Base-by-base conservation (phyloP, 2,888 invertebrate genomes). In the Dicyrtomina minuta region DNA sequence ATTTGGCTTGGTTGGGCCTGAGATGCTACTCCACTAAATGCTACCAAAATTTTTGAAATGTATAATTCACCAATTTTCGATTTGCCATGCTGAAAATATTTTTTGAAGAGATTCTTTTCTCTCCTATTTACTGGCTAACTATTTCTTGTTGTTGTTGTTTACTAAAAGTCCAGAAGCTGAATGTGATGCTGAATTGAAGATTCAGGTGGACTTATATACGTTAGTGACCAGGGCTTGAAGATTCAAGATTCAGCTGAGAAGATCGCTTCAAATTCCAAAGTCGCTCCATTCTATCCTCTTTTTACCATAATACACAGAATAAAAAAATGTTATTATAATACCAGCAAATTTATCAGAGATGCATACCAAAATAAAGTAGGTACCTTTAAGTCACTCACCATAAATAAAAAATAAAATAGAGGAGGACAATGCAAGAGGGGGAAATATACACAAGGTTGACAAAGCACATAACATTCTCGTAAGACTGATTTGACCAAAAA, bases 31-130 rank as follows among this genome's bases (percentile, higher is more conserved):
- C 39, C 33, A 22, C 33, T 8, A 44, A 44, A 61, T 61, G 26
- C 17, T 39, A 51, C 26, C 53, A 56, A 56, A 27, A 22, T 20
- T 17, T 49, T 49, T 49, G 51, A 24, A 20, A 39, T 17, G 26
- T 12, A 59, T n/a, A 26, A 26, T 17, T 49, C 55, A 66, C 66
- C 55, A 39, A n/a, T 55, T 56, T 66, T 10, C 55, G 39, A 41
- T 39, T 66, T 3, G 53, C 55, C 66, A 66, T 66, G 41, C 20
- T 66, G 53, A 41, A 20, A 58, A 26, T 8, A 15, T 12, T 46
- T 12, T n/a, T 46, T 51, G 51, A 51, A 22, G 51, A 46, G 51
- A 51, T 51, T 17, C 10, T 17, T 22, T 51, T 51, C 10, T 10
- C 17, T 24, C n/a, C 33, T 56, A 26, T 26, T n/a, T n/a, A n/a